Base-by-base conservation (phyloP, 2,888 invertebrate species). In the Smittia aterrima region DNA sequence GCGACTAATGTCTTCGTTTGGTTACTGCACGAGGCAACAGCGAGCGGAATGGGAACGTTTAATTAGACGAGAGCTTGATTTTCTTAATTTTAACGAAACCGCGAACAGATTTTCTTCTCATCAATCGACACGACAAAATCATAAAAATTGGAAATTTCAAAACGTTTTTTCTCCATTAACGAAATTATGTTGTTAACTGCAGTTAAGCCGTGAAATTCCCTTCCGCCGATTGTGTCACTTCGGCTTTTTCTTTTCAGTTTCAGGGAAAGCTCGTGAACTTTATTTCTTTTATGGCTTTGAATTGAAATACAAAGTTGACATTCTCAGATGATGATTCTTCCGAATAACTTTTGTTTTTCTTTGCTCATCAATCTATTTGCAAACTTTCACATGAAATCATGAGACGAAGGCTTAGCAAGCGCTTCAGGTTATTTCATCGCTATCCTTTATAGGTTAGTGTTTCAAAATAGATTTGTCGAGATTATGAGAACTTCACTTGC, bases 221-320 rank as follows among this genome's bases (percentile, higher is more conserved):
- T 70, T 70, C 70, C 54, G 53, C 32, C 24, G n/a, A 67, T 68
- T 68, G 47, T 68, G 68, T 58, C 58, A 58, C 58, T 58, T 47
- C 7, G 16, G 9, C 38, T 38, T 38, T 38, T 47, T 11, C 47
- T 47, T n/a, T 47, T 47, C 11, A 13, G 16, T 32, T 9, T 32
- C 32, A 32, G 32, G 32, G 32, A 32, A 32, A 32, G 32, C 9
- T 32, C 32, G 32, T 32, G 32, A 32, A 32, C 32, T 32, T 32
- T n/a, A n/a, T 32, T 47, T 47, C 47, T 47, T 47, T 47, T 6
- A 47, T 47, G n/a, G 11, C 38, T 38, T 47, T 47, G 2, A 2
- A 9, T 47, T n/a, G 13, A n/a, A n/a, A 47, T 16, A 47, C 47
- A 47, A 47, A 47, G 47, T 16, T 47, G 32, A 32, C n/a, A n/a